Evolutionary conservation across 2,888 invertebrate genomes (phyloP), one percentile per base, ranked within the genome.

Genomic region (Therioaphis trifolii): DNA sequence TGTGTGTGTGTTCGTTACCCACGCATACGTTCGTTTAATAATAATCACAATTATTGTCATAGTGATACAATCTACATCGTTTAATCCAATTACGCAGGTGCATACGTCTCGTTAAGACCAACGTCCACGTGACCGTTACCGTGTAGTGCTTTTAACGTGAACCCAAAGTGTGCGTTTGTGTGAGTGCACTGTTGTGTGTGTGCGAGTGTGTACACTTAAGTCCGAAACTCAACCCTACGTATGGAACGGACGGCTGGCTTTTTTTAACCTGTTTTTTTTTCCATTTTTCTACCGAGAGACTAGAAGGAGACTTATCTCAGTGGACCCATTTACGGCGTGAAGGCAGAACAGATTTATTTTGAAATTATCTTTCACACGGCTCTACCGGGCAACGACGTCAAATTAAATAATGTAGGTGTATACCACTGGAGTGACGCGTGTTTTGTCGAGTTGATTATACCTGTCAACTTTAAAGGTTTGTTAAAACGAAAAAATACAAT

Each of bases 31-130:
- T 24, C 69, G 27, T 69, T 46, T 46, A 46, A 24, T 46, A 46
- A 69, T 46, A 24, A 69, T 27, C 24, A 46, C 24, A 27, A 69
- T 69, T n/a, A 46, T 46, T 46, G 43, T 46, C 18, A 24, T 29
- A 12, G 35, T 12, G 72, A 14, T 12, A 11, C 55, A 15, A 15
- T 55, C 55, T 24, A 21, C 21, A 35, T 55, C 24, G 55, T 40
- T 35, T 55, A 55, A 74, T 74, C 52, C 74, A 40, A 74, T 40
- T 74, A 55, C 55, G 12, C n/a, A n/a, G 74, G 74, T 35, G 14
- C 72, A 21, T 14, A 35, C 35, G 74, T 55, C n/a, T n/a, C n/a
- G n/a, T n/a, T 55, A 55, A 74, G 52, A 55, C n/a, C n/a, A n/a
- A n/a, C 21, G 52, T 29, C 29, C 72, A 2, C 29, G 7, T 15